phyloP scores from a whole-genome alignment of 2,113 vertebrate species.

The Hypocryptadius cinnamomeus region DNA sequence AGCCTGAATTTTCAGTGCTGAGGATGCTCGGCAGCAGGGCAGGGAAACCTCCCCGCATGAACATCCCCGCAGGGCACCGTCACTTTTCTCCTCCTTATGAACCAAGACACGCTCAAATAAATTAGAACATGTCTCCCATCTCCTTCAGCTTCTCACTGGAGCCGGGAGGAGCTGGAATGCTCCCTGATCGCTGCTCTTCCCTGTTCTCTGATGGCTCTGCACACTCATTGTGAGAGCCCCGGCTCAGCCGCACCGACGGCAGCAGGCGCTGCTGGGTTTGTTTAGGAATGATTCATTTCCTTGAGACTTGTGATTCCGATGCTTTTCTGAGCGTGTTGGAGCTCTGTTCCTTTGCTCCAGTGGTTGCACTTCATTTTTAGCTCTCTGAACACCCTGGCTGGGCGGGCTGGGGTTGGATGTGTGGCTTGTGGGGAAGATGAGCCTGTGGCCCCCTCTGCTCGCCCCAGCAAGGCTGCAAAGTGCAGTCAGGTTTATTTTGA shows the following conservation, averaged over 20 bases:
- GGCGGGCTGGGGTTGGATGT: not conserved
- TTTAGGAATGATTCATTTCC: not conserved
- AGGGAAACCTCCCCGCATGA: not conserved
- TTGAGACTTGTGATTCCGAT: not conserved
- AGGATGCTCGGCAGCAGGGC: not conserved
- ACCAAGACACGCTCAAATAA: not conserved
- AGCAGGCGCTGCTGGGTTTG: not conserved
- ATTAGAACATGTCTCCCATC: constrained; percentile 18
- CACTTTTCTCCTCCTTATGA: not conserved
- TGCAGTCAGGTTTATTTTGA: not conserved
- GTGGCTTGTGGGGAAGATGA: not conserved
- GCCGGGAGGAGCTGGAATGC: not conserved
- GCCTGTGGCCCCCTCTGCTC: not conserved
- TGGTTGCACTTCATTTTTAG: not conserved
- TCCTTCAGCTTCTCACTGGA: not conserved
- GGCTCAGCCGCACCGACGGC: not conserved
- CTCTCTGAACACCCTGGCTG: not conserved
- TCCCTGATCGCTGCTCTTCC: not conserved
- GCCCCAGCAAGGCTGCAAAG: not conserved
- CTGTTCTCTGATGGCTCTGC: not conserved
- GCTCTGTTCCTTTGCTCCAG: not conserved
- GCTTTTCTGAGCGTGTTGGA: not conserved
- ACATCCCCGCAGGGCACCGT: not conserved
- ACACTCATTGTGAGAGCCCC: not conserved
- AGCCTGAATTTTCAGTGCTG: not conserved